These are phyloP conservation scores for Neoarius graeffei DNA, from an alignment of 2,113 vertebrate species.

Conservation along the genomic window DNA sequence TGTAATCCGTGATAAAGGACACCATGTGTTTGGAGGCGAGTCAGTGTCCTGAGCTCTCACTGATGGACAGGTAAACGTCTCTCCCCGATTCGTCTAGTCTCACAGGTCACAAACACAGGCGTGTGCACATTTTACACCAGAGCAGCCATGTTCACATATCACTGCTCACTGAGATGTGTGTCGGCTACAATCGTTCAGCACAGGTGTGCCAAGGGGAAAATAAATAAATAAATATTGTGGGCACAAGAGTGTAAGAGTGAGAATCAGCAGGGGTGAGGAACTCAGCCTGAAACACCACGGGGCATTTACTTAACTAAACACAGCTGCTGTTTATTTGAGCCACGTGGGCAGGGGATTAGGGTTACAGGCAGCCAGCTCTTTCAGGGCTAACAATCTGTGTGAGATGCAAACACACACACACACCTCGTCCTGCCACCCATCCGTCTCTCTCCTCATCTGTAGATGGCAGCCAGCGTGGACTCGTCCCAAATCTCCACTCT, in stretches of 20 bases:
- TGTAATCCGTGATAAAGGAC: background rate
- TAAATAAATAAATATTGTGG: conserved; percentile 11
- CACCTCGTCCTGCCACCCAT: conserved; percentile 40
- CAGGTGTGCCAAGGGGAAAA: background rate
- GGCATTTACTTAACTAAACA: conserved; percentile 75
- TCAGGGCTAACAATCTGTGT: conserved; percentile 55
- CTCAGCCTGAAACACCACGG: conserved; percentile 51
- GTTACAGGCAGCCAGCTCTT: conserved; percentile 65
- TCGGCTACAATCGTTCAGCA: background rate
- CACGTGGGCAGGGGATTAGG: conserved; percentile 67
- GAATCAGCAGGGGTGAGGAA: conserved; percentile 34
- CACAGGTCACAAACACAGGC: background rate
- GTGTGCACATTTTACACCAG: background rate
- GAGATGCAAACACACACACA: conserved; percentile 13
- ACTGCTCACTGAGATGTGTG: background rate
- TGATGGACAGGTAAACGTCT: too few species aligned
- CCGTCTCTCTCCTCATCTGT: conserved; percentile 63
- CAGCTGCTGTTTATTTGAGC: conserved; percentile 63
- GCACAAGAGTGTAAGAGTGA: conserved; percentile 54
- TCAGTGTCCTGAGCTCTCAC: background rate
- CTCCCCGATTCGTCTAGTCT: background rate
- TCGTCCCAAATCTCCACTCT: conserved; percentile 66
- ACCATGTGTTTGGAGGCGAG: background rate
- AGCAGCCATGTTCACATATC: background rate
- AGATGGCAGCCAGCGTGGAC: conserved; percentile 64